Percentiles rank a stretch among this genome's conserved stretches.
These are phyloP conservation scores for Dromaius novaehollandiae DNA, from an alignment of 2,113 vertebrate genomes.

Conservation along the genomic window DNA sequence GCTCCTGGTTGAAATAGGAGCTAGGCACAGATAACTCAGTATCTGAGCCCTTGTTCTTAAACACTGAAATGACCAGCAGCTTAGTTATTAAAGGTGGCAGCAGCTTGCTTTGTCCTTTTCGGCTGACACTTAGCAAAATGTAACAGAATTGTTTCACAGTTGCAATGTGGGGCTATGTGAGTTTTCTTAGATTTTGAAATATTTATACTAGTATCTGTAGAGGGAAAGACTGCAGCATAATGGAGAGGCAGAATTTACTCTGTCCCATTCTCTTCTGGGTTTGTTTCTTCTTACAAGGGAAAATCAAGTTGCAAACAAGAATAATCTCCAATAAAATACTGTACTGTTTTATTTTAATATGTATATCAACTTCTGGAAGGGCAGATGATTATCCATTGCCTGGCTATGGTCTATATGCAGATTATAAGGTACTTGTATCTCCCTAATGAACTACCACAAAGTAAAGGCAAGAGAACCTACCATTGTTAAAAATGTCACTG, in stretches of 20 bases:
- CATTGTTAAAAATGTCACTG: not conserved
- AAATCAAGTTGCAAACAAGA: not conserved
- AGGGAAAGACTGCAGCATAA: not conserved
- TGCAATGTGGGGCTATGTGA: not conserved
- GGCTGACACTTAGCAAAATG: not conserved
- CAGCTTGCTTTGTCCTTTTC: not conserved
- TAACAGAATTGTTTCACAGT: not conserved
- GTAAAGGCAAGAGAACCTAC: not conserved
- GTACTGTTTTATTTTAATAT: not conserved
- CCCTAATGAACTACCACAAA: not conserved
- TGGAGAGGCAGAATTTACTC: not conserved
- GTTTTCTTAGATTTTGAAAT: not conserved
- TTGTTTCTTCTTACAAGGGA: not conserved
- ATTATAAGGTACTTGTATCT: not conserved
- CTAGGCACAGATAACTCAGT: not conserved
- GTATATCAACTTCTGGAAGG: conserved; percentile 53
- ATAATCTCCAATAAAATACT: not conserved
- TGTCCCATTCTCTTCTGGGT: not conserved
- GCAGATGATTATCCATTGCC: conserved; percentile 46
- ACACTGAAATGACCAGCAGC: not conserved
- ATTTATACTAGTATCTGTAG: not conserved
- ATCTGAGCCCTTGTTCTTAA: not conserved
- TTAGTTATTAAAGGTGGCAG: not conserved
- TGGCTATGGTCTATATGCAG: conserved; percentile 48
- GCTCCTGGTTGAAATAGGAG: not conserved